Conservation (phyloP, 2,888 invertebrate species). For the Merodon equestris region DNA sequence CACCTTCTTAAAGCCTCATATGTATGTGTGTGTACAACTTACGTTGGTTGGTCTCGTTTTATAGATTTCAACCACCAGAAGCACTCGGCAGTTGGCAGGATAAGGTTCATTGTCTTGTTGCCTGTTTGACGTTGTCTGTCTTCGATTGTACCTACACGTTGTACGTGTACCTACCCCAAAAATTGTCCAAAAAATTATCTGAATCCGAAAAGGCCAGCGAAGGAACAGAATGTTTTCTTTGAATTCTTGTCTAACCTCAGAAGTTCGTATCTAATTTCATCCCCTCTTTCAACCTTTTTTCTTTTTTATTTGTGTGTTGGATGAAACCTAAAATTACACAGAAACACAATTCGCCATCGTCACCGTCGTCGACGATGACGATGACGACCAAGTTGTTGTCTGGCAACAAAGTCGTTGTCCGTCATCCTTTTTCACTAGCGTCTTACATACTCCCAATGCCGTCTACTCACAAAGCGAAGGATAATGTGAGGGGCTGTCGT, state of each 20-base stretch:
- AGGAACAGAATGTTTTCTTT: slow-evolving; percentile 21
- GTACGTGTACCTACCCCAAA: slow-evolving; percentile 48
- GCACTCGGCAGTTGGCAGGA: slow-evolving; percentile 6
- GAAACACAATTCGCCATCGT: not conserved
- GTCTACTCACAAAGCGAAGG: not conserved
- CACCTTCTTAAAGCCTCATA: slow-evolving; percentile 46
- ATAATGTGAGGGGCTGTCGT: slow-evolving; percentile 14
- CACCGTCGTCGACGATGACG: slow-evolving; percentile 13
- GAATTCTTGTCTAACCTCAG: slow-evolving; percentile 26
- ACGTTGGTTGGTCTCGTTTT: not conserved
- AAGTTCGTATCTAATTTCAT: slow-evolving; percentile 49
- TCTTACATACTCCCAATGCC: slow-evolving; percentile 5
- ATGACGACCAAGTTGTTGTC: slow-evolving; percentile 24
- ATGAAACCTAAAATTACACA: no score
- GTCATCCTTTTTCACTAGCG: slow-evolving; percentile 17
- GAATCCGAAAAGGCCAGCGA: slow-evolving; percentile 6
- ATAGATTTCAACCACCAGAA: slow-evolving; percentile 26
- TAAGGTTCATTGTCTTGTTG: slow-evolving; percentile 51
- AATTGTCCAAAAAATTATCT: slow-evolving; percentile 51
- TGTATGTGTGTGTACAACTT: no score
- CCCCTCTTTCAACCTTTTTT: not conserved
- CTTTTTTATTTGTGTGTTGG: no score
- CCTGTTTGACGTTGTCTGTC: slow-evolving; percentile 41
- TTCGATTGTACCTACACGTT: slow-evolving; percentile 9
- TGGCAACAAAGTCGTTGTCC: slow-evolving; percentile 58